Evolutionary conservation across 2,113 vertebrate species (phyloP).

Genomic region (Perognathus longimembris): DNA sequence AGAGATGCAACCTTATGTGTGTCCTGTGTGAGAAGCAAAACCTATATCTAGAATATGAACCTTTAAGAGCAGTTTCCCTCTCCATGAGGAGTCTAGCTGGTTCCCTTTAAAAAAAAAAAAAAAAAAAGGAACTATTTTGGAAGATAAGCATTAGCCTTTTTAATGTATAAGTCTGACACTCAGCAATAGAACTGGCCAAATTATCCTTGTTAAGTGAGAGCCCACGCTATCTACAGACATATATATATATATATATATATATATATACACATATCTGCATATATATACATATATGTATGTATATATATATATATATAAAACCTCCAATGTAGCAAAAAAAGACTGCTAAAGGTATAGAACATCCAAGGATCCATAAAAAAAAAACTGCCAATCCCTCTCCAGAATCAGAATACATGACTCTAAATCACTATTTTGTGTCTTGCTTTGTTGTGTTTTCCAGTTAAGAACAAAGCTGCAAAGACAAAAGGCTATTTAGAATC

Average conservation of each 20-base stretch:
- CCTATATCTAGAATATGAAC: neutral
- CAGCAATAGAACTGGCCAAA: neutral
- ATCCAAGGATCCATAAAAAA: neutral
- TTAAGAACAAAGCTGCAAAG: constrained; percentile 41
- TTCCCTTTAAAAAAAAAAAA: neutral
- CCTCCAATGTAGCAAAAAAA: neutral
- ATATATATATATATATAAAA: neutral
- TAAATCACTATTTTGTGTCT: neutral
- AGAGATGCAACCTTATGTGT: neutral
- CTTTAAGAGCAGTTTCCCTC: neutral
- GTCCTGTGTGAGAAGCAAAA: constrained; percentile 6
- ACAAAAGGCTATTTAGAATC: constrained; percentile 22
- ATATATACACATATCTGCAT: too few species aligned
- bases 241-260: neutral
- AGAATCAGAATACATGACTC: neutral
- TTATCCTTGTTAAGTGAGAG: neutral
- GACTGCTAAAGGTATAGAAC: neutral
- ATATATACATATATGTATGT: too few species aligned
- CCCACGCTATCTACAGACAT: neutral
- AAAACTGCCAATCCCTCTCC: neutral
- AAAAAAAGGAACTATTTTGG: too few species aligned
- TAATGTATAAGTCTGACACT: neutral
- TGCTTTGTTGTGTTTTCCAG: neutral
- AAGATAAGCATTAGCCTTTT: neutral
- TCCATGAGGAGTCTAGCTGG: neutral